Evolutionary conservation across 37 sponge, comb jelly and placozoan species (phyloP), one percentile per base, ranked within the genome.

Genomic region (Agelas oroides): DNA sequence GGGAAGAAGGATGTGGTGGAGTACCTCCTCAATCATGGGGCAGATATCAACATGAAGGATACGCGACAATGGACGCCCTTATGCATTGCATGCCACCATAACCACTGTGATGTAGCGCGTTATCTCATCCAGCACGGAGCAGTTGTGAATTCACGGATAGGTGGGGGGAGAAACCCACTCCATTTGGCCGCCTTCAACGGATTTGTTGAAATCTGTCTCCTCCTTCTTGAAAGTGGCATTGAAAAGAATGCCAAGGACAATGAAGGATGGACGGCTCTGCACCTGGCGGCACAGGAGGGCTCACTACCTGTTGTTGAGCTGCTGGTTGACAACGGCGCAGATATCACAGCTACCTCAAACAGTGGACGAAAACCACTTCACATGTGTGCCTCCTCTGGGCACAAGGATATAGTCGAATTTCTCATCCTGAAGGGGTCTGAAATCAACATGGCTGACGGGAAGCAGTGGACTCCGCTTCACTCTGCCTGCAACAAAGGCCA

Each of bases 401-500:
- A 90, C 65, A 72, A 63, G 3, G 46, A 59, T 2, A 79, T 84
- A 11, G 75, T 90, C 11, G 58, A 86, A 13, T 76, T 73, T 67
- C 90, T 94, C 56, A 64, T 90, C 19, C 34, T 63, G 5, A 40
- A 70, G n/a, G 84, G 84, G 0, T 86, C 87, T 0, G 60, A 71
- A 6, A 86, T 94, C 71, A 80, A 90, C 66, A 83, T 81, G 65
- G 70, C 74, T 3, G 87, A 86, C 52, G 86, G 78, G 15, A 83
- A 84, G 53, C 76, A 78, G 34, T 87, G 88, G 83, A 86, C 91
- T 0, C 91, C 91, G 5, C 86, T 90, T 17, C 94, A 94, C 63
- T 80, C 86, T 34, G 94, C 94, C 32, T 89, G 90, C 68, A 83
- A 87, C 71, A 85, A 86, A 53, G 89, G 89, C 37, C 87, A 88